These are phyloP conservation scores for Rhinoptilus africanus DNA, from an alignment of 2,113 vertebrate genomes.

Conservation along the genomic window DNA sequence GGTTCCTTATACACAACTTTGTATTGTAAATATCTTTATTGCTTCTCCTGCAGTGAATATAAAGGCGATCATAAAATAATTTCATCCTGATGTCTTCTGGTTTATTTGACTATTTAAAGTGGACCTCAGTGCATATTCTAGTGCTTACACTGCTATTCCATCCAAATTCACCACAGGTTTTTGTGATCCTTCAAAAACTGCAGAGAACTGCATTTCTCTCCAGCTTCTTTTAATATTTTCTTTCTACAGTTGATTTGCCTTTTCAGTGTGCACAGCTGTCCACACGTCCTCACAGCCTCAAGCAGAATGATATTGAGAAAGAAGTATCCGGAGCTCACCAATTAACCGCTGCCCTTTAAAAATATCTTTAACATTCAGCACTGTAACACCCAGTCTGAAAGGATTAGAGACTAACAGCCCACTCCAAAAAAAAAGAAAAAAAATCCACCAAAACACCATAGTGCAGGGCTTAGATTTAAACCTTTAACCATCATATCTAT, in stretches of 20 bases:
- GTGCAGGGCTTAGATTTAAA: neutral
- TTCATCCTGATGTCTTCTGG: neutral
- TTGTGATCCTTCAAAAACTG: neutral
- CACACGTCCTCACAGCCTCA: fast-evolving
- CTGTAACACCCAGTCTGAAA: neutral
- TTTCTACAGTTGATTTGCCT: neutral
- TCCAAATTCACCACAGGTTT: neutral
- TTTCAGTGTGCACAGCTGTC: neutral
- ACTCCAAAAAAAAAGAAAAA: neutral
- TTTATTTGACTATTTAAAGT: conserved; percentile 39
- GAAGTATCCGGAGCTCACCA: neutral
- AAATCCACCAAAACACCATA: neutral
- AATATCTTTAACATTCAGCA: neutral
- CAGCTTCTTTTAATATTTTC: neutral
- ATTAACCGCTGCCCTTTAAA: neutral
- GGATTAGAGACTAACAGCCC: neutral
- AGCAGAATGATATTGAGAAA: neutral
- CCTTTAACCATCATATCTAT: neutral
- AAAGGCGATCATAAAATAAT: conserved; percentile 4
- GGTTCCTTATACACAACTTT: neutral
- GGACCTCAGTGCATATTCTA: neutral
- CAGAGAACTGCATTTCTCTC: neutral
- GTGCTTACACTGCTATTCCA: neutral
- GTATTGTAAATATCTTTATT: conserved; percentile 10
- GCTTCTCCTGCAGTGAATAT: conserved; percentile 21